Conservation (phyloP, 2,888 invertebrate species). For the Drosophila ezoana region DNA sequence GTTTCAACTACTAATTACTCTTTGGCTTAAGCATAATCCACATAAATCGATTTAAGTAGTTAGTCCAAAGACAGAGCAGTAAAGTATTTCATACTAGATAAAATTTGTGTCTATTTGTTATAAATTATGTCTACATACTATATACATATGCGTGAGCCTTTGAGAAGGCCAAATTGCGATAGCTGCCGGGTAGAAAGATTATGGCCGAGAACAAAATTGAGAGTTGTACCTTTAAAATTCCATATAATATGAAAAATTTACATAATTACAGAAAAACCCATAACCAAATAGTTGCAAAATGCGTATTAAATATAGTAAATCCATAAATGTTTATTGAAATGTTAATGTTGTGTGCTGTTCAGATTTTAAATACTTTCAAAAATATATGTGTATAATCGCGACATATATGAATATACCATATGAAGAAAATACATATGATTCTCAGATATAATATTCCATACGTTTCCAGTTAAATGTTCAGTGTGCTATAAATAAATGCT, state of each 20-base stretch:
- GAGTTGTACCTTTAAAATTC: slow-evolving; percentile 74
- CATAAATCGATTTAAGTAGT: slow-evolving; percentile 18
- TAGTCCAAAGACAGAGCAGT: slow-evolving; percentile 23
- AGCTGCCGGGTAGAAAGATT: slow-evolving; percentile 27
- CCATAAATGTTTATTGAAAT: slow-evolving; percentile 33
- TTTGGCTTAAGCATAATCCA: neutral
- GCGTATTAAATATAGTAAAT: slow-evolving; percentile 13
- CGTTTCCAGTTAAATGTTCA: slow-evolving; percentile 62
- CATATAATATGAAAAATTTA: slow-evolving; percentile 34
- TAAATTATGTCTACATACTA: slow-evolving; percentile 5
- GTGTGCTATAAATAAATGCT: slow-evolving; percentile 70
- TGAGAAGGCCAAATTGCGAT: slow-evolving; percentile 47
- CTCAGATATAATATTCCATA: slow-evolving; percentile 34
- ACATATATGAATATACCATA: slow-evolving; percentile 36
- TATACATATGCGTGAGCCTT: slow-evolving; percentile 6
- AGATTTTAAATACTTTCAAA: slow-evolving; percentile 34
- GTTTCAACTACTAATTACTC: neutral
- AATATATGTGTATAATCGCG: slow-evolving; percentile 50
- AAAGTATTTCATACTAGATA: slow-evolving; percentile 6
- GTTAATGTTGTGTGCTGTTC: slow-evolving; percentile 58
- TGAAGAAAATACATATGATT: slow-evolving; percentile 39
- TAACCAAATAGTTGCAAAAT: slow-evolving; percentile 56
- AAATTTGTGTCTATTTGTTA: slow-evolving; percentile 40
- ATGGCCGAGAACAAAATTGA: slow-evolving; percentile 49
- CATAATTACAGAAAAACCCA: slow-evolving; percentile 29